These are phyloP conservation scores for Brachionus manjavacas DNA, from an alignment of 1,140 invertebrate species.

Conservation along the genomic window DNA sequence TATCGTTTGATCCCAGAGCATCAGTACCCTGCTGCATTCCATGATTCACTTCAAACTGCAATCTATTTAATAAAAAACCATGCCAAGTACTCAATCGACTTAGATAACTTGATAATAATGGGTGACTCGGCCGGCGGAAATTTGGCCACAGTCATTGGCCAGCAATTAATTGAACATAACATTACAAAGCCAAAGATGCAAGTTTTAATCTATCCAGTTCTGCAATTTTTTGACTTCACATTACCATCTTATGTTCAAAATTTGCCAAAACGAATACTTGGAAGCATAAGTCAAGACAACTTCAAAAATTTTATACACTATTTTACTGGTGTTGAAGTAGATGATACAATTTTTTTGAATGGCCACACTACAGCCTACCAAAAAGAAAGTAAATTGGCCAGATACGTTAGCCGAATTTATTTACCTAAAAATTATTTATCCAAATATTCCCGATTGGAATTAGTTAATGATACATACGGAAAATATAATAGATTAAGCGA, in stretches of 20 bases:
- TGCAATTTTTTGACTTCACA: slow-evolving; percentile 42
- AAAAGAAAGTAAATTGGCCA: neutral
- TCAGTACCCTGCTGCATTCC: neutral
- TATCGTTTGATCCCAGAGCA: slow-evolving; percentile 24
- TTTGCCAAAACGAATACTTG: slow-evolving; percentile 25
- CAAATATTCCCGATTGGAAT: neutral
- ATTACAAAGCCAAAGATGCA: neutral
- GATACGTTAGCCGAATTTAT: neutral
- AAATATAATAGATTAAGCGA: neutral
- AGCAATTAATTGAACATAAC: neutral
- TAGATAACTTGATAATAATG: neutral
- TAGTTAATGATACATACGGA: neutral
- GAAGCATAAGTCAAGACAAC: slow-evolving; percentile 20
- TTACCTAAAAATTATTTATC: neutral
- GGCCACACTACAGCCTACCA: neutral
- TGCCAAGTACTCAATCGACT: slow-evolving; percentile 20
- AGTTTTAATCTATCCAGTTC: slow-evolving; percentile 30
- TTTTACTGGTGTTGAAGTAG: slow-evolving; percentile 7
- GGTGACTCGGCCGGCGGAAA: slow-evolving; percentile 41
- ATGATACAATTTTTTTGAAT: slow-evolving; percentile 20
- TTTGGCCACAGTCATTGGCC: neutral
- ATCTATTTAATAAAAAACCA: slow-evolving; percentile 37
- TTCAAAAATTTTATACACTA: slow-evolving; percentile 26
- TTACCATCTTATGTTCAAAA: slow-evolving; percentile 19
- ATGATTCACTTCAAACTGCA: neutral